A percentile compares a stretch with the other conserved stretches of the same genome.
phyloP scores from a whole-genome alignment of 2,113 vertebrate species.

The Pangasianodon hypophthalmus region DNA sequence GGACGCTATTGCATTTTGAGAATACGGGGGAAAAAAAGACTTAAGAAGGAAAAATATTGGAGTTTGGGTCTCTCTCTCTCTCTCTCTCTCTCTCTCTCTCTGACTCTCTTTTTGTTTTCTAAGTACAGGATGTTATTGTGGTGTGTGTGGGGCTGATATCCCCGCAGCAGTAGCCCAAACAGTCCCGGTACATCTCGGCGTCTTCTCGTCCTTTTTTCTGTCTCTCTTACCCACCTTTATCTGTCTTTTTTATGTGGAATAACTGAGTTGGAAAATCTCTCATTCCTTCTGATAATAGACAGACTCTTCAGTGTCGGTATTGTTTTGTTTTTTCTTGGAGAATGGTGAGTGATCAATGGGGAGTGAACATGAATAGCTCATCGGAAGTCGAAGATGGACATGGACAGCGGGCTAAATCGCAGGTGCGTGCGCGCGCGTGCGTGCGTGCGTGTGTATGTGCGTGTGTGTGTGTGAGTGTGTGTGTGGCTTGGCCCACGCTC shows the following conservation, averaged over 20 bases:
- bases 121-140: slow-evolving; percentile 10
- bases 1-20: slow-evolving; percentile 13
- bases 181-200: not conserved
- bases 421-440: slow-evolving; percentile 61
- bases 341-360: slow-evolving; percentile 79
- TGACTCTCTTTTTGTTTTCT: not conserved
- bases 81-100: not conserved
- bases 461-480: slow-evolving; percentile 18
- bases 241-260: slow-evolving; percentile 63
- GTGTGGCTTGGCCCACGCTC: not conserved
- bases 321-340: slow-evolving; percentile 67
- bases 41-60: not conserved
- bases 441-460: not conserved
- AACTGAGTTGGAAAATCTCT: slow-evolving; percentile 59
- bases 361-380: slow-evolving; percentile 79
- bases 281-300: slow-evolving; percentile 5
- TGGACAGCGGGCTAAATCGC: slow-evolving; percentile 79
- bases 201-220: not conserved
- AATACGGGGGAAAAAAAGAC: not conserved
- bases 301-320: slow-evolving; percentile 59
- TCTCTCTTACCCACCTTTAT: slow-evolving; percentile 54
- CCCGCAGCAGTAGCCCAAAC: not conserved
- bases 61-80: not conserved
- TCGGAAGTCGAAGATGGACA: slow-evolving; percentile 82
- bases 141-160: not conserved